These are phyloP conservation scores for Anolis sagrei DNA, from an alignment of 2,113 vertebrate genomes.

Conservation along the genomic window DNA sequence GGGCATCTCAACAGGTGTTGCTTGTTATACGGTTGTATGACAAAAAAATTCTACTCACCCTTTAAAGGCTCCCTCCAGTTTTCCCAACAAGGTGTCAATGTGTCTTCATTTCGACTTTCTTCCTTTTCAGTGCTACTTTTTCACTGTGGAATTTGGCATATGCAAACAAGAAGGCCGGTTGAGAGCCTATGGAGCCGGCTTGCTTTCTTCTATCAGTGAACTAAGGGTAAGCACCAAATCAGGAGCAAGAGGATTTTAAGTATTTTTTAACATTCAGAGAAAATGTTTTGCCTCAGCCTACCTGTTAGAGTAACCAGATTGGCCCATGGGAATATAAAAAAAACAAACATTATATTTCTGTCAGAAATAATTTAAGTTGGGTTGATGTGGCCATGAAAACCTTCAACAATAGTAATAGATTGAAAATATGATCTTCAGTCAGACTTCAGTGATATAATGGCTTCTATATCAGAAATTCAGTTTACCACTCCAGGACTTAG, in stretches of 20 bases:
- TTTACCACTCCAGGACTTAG: no score
- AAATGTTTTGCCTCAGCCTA: background rate
- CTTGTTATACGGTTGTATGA: no score
- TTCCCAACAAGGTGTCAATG: background rate
- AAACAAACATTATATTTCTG: background rate
- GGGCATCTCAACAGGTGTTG: no score
- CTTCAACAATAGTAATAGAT: no score
- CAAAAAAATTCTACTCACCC: no score
- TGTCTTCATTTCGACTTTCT: conserved; percentile 13
- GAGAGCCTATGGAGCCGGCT: conserved; percentile 92
- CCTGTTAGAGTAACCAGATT: background rate
- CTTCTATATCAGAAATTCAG: no score
- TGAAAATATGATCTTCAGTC: no score
- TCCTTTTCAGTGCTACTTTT: conserved; percentile 94
- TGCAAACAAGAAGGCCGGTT: conserved; percentile 96
- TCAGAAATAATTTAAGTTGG: background rate
- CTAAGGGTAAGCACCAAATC: conserved; percentile 84
- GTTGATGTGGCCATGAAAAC: no score
- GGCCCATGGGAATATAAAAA: background rate
- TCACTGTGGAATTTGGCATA: conserved; percentile 97
- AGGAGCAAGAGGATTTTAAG: no score
- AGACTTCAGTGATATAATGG: no score
- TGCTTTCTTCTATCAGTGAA: conserved; percentile 97
- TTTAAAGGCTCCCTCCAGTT: no score
- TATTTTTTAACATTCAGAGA: background rate